These are phyloP conservation scores for Heliothis virescens DNA, from an alignment of 1,140 invertebrate genomes.

Conservation along the genomic window DNA sequence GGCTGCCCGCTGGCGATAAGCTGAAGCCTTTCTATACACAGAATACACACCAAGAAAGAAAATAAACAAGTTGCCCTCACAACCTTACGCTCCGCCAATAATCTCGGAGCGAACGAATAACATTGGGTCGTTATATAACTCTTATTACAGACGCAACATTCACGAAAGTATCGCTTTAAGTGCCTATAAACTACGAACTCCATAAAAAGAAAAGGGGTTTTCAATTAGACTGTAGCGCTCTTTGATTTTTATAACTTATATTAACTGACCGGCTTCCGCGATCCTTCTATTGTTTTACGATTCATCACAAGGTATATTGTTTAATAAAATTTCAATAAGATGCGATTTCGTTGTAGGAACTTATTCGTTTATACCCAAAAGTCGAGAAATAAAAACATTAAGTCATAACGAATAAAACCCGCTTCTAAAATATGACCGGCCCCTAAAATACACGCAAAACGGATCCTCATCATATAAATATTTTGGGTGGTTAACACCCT, in stretches of 20 bases:
- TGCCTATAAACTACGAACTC: slow-evolving; percentile 58
- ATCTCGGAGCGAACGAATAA: slow-evolving; percentile 62
- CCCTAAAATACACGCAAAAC: neutral
- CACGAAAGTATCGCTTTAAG: slow-evolving; percentile 61
- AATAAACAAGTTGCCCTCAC: slow-evolving; percentile 78
- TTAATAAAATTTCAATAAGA: neutral
- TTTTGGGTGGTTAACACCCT: slow-evolving; percentile 2
- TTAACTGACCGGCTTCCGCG: slow-evolving; percentile 33
- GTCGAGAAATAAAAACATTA: neutral
- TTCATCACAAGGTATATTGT: neutral
- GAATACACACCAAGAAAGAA: slow-evolving; percentile 76
- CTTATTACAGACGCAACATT: slow-evolving; percentile 60
- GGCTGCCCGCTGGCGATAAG: slow-evolving; percentile 82
- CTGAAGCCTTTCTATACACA: slow-evolving; percentile 66
- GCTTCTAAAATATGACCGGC: neutral
- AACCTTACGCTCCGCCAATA: slow-evolving; percentile 73
- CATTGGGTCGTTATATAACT: slow-evolving; percentile 63
- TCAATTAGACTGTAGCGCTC: slow-evolving; percentile 50
- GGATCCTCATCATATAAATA: slow-evolving; percentile 9
- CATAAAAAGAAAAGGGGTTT: slow-evolving; percentile 53
- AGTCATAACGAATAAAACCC: neutral
- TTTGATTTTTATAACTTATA: slow-evolving; percentile 50
- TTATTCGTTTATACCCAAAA: neutral
- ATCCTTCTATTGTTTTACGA: slow-evolving; percentile 4
- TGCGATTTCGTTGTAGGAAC: neutral